Percentiles rank a stretch among this genome's conserved stretches.
Evolutionary conservation across 2,797 vertebrate species (phyloP).

Genomic region (Danio albolineatus): DNA sequence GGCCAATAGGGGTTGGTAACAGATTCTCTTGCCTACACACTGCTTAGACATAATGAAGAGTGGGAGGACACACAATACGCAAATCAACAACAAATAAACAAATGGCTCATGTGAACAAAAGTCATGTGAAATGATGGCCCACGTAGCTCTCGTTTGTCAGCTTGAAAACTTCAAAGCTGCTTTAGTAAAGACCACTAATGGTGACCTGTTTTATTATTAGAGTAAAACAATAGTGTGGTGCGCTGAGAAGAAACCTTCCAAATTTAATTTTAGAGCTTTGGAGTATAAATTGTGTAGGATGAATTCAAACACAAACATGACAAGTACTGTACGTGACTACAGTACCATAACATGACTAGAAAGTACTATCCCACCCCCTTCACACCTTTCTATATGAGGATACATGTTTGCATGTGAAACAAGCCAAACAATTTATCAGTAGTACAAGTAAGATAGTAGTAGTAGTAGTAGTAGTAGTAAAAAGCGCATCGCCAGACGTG

Average conservation of each 20-base stretch:
- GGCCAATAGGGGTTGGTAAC: background rate
- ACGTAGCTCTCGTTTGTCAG: too few species aligned
- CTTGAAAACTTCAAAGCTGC: constrained; percentile 6
- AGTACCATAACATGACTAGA: too few species aligned
- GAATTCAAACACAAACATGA: background rate
- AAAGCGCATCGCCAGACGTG: too few species aligned
- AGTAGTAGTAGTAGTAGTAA: too few species aligned
- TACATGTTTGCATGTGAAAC: too few species aligned
- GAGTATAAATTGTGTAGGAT: background rate
- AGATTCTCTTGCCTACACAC: background rate
- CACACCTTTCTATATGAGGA: too few species aligned
- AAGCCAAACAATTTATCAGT: too few species aligned
- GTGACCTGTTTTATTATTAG: constrained; percentile 4
- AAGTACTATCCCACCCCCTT: too few species aligned
- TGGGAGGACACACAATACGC: background rate
- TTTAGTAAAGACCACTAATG: background rate
- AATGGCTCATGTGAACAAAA: constrained; percentile 31
- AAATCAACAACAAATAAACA: background rate
- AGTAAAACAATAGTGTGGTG: background rate
- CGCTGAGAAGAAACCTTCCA: background rate
- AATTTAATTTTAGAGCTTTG: background rate
- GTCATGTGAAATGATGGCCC: constrained; percentile 42
- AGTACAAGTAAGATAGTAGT: too few species aligned
- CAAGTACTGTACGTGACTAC: background rate
- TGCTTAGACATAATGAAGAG: background rate